These are phyloP conservation scores for Anneissia japonica DNA, from an alignment of 35 echinoderm and acorn worm genomes.

Conservation along the genomic window DNA sequence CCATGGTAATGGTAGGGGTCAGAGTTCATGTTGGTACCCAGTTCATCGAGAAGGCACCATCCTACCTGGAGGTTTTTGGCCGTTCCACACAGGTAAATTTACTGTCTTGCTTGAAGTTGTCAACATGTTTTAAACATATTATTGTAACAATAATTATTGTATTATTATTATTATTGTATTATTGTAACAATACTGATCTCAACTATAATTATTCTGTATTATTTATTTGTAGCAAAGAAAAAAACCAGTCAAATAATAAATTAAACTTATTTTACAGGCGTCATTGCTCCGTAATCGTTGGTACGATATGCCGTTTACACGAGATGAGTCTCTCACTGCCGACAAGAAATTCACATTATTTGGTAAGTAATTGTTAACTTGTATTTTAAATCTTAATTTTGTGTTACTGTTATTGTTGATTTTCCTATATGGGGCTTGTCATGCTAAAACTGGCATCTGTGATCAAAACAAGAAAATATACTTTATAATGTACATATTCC, in stretches of 20 bases:
- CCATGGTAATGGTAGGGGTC: slow-evolving; percentile 97
- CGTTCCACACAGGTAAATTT: slow-evolving; percentile 68
- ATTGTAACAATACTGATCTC: too few relatives aligned
- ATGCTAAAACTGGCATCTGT: neutral
- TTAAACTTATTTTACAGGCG: slow-evolving; percentile 35
- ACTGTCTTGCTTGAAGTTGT: too few relatives aligned
- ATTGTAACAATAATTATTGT: too few relatives aligned
- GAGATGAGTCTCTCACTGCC: slow-evolving; percentile 92
- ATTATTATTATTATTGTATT: too few relatives aligned
- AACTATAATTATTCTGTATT: too few relatives aligned
- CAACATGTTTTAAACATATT: too few relatives aligned
- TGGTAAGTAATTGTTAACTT: slow-evolving; percentile 49
- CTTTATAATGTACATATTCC: too few relatives aligned
- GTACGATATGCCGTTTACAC: slow-evolving; percentile 98
- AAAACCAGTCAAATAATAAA: too few relatives aligned
- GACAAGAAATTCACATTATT: slow-evolving; percentile 97
- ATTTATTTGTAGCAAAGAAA: too few relatives aligned
- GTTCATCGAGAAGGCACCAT: slow-evolving; percentile 89
- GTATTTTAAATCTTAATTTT: neutral
- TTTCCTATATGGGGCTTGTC: neutral
- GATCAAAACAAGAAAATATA: too few relatives aligned
- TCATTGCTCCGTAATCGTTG: slow-evolving; percentile 74
- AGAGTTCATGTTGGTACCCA: slow-evolving; percentile 92
- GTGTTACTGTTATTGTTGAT: neutral
- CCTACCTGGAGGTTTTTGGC: slow-evolving; percentile 86